Evolutionary conservation across 2,888 invertebrate genomes (phyloP), one percentile per base, ranked within the genome.

Genomic region (Neuroscelio doddi): DNA sequence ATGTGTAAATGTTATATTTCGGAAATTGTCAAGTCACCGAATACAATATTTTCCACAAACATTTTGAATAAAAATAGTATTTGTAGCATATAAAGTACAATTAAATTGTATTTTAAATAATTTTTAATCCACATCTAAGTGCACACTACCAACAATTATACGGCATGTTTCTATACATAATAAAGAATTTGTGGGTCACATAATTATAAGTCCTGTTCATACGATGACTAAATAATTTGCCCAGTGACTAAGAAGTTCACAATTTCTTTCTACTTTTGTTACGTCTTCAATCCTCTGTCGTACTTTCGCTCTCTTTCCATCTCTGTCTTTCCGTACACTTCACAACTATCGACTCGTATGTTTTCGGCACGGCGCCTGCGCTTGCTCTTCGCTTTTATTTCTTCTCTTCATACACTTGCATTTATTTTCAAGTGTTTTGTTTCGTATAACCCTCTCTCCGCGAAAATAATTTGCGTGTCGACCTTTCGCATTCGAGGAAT

Each of bases 301-400:
- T 49, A 38, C 46, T 24, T 64, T 50, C 52, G 46, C 7, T 16
- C 29, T 14, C 27, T 17, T 24, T 52, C 32, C 3, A 44, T 46
- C 50, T 30, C 34, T n/a, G 51, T 51, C 52, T 47, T 41, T 45
- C 41, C 47, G 42, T 52, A 36, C 46, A 45, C 41, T 47, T 46
- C 44, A 42, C 58, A 36, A 39, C 63, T 73, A 73, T 73, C 59
- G 73, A 73, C 72, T 72, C 59, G 64, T 41, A 41, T 59, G 64
- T 66, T 64, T 68, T 69, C 53, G 52, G 55, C 58, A 39, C 47
- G 64, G 71, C 77, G 75, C 74, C 70, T 76, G 75, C 73, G 72
- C 72, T 62, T 17, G 14, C 27, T 29, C 12, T 21, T 26, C 36
- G 7, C 16, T 49, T 34, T 36, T 34, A 21, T 36, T 36, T 17